Conservation (phyloP, 2,113 vertebrate species). For the Felis chaus region DNA sequence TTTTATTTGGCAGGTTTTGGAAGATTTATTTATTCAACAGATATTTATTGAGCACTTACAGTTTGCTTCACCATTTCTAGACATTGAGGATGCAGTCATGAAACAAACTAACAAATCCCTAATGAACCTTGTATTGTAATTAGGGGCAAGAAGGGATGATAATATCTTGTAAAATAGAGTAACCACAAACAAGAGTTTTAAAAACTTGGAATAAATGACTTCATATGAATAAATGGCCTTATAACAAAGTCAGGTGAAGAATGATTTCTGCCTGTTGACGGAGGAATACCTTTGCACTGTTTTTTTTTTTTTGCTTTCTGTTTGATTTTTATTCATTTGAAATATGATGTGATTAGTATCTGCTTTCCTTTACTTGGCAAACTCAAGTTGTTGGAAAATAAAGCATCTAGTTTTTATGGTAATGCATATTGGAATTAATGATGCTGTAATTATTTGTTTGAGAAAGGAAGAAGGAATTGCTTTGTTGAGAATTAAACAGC, state of each 20-base stretch:
- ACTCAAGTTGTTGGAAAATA: conserved; percentile 77
- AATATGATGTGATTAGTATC: conserved; percentile 78
- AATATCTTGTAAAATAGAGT: not conserved
- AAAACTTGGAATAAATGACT: not conserved
- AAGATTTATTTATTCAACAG: conserved; percentile 25
- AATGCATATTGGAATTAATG: conserved; percentile 81
- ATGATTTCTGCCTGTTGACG: not conserved
- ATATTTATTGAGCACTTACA: not conserved
- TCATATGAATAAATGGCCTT: not conserved
- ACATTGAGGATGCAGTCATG: not conserved
- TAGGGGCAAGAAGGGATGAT: not conserved
- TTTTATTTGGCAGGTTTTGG: not conserved
- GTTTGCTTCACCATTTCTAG: not conserved
- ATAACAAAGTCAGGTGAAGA: not conserved
- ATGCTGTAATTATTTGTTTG: conserved; percentile 80
- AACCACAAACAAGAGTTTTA: not conserved
- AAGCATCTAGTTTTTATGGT: conserved; percentile 78
- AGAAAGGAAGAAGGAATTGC: conserved; percentile 78
- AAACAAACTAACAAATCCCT: not conserved
- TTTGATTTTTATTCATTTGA: conserved; percentile 79
- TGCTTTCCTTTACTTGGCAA: conserved; percentile 80
- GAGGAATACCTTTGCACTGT: not conserved
- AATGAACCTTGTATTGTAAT: not conserved
- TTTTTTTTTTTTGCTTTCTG: conserved; percentile 76
- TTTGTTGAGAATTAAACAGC: conserved; percentile 68